These are phyloP conservation scores for Raphicerus campestris DNA, from an alignment of 2,113 vertebrate genomes.

Conservation along the genomic window DNA sequence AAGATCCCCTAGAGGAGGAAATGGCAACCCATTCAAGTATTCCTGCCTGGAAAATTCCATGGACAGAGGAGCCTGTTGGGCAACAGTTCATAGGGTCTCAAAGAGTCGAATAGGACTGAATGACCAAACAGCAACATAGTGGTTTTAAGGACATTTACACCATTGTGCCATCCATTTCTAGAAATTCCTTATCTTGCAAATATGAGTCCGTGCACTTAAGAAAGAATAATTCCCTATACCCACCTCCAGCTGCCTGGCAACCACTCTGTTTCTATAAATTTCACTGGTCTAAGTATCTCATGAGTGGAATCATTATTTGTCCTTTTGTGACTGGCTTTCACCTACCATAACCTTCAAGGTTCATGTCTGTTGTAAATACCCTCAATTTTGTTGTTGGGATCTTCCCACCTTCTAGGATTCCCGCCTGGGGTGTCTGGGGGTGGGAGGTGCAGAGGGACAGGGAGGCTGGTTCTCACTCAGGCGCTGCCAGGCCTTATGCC, in stretches of 20 bases:
- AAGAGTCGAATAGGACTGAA: not conserved
- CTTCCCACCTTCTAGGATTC: not conserved
- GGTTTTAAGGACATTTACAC: not conserved
- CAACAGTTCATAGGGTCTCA: not conserved
- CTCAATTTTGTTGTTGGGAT: not conserved
- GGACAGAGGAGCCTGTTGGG: not conserved
- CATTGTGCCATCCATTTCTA: not conserved
- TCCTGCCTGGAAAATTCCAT: not conserved
- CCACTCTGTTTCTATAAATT: not conserved
- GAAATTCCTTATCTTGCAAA: not conserved
- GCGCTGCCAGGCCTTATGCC: not conserved
- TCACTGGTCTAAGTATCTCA: not conserved
- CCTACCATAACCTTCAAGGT: not conserved
- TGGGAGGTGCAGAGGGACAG: accelerated
- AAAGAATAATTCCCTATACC: not conserved
- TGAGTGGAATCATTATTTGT: not conserved
- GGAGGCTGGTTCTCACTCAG: not conserved
- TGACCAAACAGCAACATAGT: not conserved
- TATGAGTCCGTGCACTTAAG: not conserved
- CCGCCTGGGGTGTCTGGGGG: not conserved
- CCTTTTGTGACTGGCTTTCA: not conserved
- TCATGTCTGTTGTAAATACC: not conserved
- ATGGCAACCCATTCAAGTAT: not conserved
- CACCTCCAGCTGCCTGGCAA: not conserved
- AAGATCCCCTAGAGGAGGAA: not conserved